These are phyloP conservation scores for Zaprionus nigranus DNA, from an alignment of 1,140 invertebrate species.

Conservation along the genomic window DNA sequence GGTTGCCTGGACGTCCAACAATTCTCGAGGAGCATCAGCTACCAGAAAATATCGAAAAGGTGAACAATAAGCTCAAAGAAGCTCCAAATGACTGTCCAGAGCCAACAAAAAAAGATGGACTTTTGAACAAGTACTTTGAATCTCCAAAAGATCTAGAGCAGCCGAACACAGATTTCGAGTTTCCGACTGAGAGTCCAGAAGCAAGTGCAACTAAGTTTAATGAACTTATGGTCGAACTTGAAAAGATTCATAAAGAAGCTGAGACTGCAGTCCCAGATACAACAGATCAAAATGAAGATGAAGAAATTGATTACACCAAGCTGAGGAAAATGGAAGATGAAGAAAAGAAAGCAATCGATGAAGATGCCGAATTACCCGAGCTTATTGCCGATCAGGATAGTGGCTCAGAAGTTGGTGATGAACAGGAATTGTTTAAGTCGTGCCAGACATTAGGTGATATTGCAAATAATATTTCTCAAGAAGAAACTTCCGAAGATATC, in stretches of 20 bases:
- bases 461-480: not conserved
- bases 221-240: not conserved
- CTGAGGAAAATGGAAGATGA: not conserved
- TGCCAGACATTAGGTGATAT: constrained; percentile 16
- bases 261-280: not conserved
- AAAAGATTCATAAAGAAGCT: not conserved
- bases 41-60: not conserved
- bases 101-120: not conserved
- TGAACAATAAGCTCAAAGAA: not conserved
- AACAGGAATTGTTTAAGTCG: constrained; percentile 18
- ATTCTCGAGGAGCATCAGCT: constrained; percentile 38
- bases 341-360: not conserved
- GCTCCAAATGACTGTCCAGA: constrained; percentile 3
- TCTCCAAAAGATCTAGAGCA: not conserved
- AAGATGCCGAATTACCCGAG: not conserved
- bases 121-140: not conserved
- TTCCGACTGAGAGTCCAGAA: not conserved
- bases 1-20: constrained; percentile 47
- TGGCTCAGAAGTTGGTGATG: constrained; percentile 34
- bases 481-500: constrained; percentile 31
- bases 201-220: not conserved
- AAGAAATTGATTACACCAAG: constrained; percentile 6
- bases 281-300: not conserved
- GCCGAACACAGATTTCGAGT: not conserved
- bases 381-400: constrained; percentile 19